Evolutionary conservation across 2,113 vertebrate species (phyloP), one percentile per base, ranked within the genome.

Genomic region (Rynchops niger): DNA sequence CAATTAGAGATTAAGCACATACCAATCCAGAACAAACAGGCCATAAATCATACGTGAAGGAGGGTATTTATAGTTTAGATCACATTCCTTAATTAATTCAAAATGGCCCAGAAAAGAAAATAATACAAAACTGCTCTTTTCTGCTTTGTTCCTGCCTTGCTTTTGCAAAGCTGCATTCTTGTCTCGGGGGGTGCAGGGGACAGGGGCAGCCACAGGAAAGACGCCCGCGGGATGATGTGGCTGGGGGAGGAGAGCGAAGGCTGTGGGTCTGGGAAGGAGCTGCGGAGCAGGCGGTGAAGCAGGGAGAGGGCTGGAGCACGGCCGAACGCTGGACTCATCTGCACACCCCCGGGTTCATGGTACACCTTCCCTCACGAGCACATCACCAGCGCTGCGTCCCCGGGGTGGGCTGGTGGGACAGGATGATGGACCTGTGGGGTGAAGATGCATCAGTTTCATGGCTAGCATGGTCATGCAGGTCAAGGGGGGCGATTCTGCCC

Each of bases 11-110:
- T 92, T 97, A 97, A 95, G 98, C 92, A 93, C 98, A 98, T 98
- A 98, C 98, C 98, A 95, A 87, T 94, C 93, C 97, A 91, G 97
- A 95, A 97, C 97, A 98, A 98, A 98, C 96, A 98, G 97, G 92
- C 97, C 97, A 98, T 98, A 96, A 97, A 98, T 98, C 98, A 97
- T 88, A 94, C 23, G 20, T 82, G 96, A 90, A 84, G 77, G 83
- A 96, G 96, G 52, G 90, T 98, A 98, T 98, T 98, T 98, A 98
- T 98, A 98, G 97, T 96, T 96, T 96, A 96, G 96, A 95, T 96
- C 97, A 79, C 98, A 98, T 98, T 98, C 97, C 93, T 98, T 95
- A 97, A 78, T 97, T 97, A 96, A 97, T 97, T 97, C 97, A 95
- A 94, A 96, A 98, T 98, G 98, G 93, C 69, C 97, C 94, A 97